Evolutionary conservation across 2,888 invertebrate species (phyloP), one percentile per base, ranked within the genome.

Genomic region (Chaitophorus viminalis): DNA sequence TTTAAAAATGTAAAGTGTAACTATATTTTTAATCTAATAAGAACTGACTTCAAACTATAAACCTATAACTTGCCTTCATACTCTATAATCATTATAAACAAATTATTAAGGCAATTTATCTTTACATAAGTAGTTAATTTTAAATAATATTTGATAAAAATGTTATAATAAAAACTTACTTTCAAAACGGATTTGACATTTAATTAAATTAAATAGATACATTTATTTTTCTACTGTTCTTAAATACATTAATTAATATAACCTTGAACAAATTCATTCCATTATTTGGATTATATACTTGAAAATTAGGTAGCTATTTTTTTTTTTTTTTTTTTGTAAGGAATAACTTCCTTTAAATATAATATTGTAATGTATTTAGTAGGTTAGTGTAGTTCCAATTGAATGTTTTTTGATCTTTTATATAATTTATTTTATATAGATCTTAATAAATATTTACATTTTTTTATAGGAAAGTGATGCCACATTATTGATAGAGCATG

Each of bases 401-500:
- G 21, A 60, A 25, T 60, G 11, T 21, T 25, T 60, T 60, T 60
- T 5, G 25, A 60, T 60, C 60, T 25, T 3, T 25, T 60, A 11
- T 68, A 29, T 3, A 65, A 21, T 65, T 31, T 9, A 52, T 52
- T 82, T n/a, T 29, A 21, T 75, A 65, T 65, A n/a, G 2, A 17
- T 46, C 39, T 33, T 9, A 76, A 65, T 31, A 52, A 52, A 17
- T 18, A 60, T 39, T 18, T 33, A 36, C 29, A 36, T 39, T 21
- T 79, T 72, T 79, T 54, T 87, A 39, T 46, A 65, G 21, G 6
- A 36, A 81, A 81, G 78, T 39, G 25, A 81, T 87, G 87, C 8
- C 29, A 46, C 54, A 65, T 74, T 75, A 60, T 60, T 65, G 29
- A 60, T 78, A 86, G 72, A 86, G 78, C 60, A 79, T 81, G 79